Conservation (phyloP, 2,888 invertebrate species). For the Camponotus fellah region DNA sequence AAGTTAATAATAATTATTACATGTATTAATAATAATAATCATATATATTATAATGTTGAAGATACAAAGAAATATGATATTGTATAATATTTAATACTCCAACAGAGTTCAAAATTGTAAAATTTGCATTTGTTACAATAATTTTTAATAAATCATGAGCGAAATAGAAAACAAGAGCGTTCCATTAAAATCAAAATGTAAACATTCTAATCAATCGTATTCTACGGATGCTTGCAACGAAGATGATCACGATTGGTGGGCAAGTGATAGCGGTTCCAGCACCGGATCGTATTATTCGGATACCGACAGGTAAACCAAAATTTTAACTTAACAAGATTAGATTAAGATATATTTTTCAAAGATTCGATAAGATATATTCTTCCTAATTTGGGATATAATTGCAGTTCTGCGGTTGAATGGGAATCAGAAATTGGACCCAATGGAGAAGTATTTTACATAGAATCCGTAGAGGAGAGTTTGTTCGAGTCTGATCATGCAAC, state of each 20-base stretch:
- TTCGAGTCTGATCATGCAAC: conserved; percentile 58
- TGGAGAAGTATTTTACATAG: conserved; percentile 83
- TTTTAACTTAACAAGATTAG: neutral
- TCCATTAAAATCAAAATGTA: conserved; percentile 66
- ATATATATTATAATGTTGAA: neutral
- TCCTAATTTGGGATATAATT: conserved; percentile 19
- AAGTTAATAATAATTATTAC: neutral
- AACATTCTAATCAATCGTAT: conserved; percentile 47
- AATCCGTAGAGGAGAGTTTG: conserved; percentile 77
- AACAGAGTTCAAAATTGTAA: neutral
- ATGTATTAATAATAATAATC: neutral
- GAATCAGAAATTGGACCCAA: conserved; percentile 80
- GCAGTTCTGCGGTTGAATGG: conserved; percentile 83
- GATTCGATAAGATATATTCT: conserved; percentile 1
- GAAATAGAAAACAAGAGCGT: conserved; percentile 67
- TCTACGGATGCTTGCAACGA: conserved; percentile 61
- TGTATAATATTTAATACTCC: neutral
- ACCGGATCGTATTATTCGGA: conserved; percentile 84
- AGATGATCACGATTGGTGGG: conserved; percentile 83
- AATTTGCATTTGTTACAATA: neutral
- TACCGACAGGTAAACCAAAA: conserved; percentile 78
- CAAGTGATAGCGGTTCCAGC: conserved; percentile 84
- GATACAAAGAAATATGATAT: neutral
- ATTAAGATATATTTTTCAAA: neutral
- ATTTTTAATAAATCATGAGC: conserved; percentile 61